phyloP scores from a whole-genome alignment of 2,888 invertebrate genomes.

The Sinelater perroti region DNA sequence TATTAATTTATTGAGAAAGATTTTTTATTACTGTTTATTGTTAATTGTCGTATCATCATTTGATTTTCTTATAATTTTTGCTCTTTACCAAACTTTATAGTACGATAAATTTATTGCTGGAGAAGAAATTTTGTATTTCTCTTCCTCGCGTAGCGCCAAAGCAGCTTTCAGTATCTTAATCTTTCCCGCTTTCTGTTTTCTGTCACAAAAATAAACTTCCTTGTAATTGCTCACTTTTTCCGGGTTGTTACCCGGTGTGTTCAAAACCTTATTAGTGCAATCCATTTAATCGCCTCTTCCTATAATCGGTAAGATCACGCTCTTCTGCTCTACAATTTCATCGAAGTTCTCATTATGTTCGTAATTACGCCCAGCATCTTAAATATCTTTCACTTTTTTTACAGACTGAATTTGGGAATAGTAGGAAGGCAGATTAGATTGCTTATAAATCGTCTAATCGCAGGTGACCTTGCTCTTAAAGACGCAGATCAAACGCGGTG shows the following conservation, averaged over 20 bases:
- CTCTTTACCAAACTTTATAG: no score
- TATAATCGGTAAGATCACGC: slow-evolving; percentile 59
- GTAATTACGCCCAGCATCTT: slow-evolving; percentile 65
- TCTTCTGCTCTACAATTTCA: slow-evolving; percentile 13
- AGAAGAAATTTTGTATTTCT: slow-evolving; percentile 60
- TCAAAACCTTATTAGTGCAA: slow-evolving; percentile 58
- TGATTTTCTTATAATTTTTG: no score
- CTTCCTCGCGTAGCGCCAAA: slow-evolving; percentile 48
- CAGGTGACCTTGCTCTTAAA: slow-evolving; percentile 67
- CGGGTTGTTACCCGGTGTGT: no score
- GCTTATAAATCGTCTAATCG: slow-evolving; percentile 67
- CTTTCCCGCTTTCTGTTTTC: slow-evolving; percentile 67
- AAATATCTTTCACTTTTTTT: slow-evolving; percentile 64
- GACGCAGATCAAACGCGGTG: slow-evolving; percentile 67
- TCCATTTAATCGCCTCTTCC: slow-evolving; percentile 63
- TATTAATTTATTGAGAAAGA: no score
- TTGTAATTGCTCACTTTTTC: slow-evolving; percentile 56
- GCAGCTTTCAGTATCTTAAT: slow-evolving; percentile 65
- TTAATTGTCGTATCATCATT: no score
- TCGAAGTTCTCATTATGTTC: slow-evolving; percentile 65
- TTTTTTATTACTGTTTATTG: no score
- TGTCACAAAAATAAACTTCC: slow-evolving; percentile 67
- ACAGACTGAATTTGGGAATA: slow-evolving; percentile 64
- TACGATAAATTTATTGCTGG: no score
- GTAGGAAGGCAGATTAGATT: slow-evolving; percentile 55